Base-by-base conservation (phyloP, 2,888 invertebrate species). In the Pristionchus arcanus region DNA sequence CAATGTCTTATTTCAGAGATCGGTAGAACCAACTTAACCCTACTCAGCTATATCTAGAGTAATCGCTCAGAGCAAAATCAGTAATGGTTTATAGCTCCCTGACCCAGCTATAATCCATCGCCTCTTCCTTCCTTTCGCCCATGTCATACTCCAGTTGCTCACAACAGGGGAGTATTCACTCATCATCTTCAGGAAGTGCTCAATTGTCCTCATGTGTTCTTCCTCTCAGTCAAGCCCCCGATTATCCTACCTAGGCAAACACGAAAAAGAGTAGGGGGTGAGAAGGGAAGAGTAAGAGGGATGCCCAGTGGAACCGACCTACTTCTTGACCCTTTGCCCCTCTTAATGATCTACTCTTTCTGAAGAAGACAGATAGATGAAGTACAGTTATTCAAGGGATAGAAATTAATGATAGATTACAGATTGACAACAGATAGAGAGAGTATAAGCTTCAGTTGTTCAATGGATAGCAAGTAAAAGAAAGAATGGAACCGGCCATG, bases 181-280 rank as follows among this genome's bases (percentile, higher is more conserved):
- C 81, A 81, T 81, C 81, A 63, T 28, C 85, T 85, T 31, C 37
- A 85, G 63, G 85, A 85, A 85, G 63, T 85, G 63, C 34, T 59
- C 59, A 55, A 37, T 66, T 59, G 59, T 81, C 81, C 53, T n/a
- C 81, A 49, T 53, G 81, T 28, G 81, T 81, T 81, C 77, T 42
- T 81, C 81, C 49, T 25, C 49, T 15, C 81, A 81, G 81, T 81
- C 81, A 81, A 81, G 81, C 81, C 81, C 81, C 81, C 81, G 81
- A 81, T 81, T 81, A 81, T 81, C 81, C 74, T 74, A 21, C 81
- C 81, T n/a, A n/a, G 4, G 81, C 81, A 81, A 81, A 81, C 81
- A 81, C 81, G 81, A 81, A 81, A 81, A 81, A 81, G 81, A 81
- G 81, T 49, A 49, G n/a, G 81, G 28, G 37, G 49, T 49, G 42